phyloP scores from a whole-genome alignment of 2,113 vertebrate species.

The human (Homo sapiens) region GRCh38 chr15:85519501-85520000 shows the following conservation, averaged over 20 bases:
- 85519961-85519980: background rate
- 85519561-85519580: background rate
- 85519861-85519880: constrained; percentile 44
- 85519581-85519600: background rate
- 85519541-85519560: background rate
- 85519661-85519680: background rate
- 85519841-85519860: background rate
- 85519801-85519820: background rate
- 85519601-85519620: background rate
- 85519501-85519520: background rate
- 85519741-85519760: background rate
- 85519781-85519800: background rate
- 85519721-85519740: background rate
- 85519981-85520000: background rate
- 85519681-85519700: background rate
- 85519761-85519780: background rate
- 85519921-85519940: background rate
- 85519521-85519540: background rate
- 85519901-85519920: constrained; percentile 10
- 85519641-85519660: background rate
- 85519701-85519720: background rate
- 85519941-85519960: background rate
- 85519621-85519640: background rate
- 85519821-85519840: background rate
- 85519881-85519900: background rate